Conservation (phyloP, 2,113 vertebrate genomes). For the Seriola rivoliana region DNA sequence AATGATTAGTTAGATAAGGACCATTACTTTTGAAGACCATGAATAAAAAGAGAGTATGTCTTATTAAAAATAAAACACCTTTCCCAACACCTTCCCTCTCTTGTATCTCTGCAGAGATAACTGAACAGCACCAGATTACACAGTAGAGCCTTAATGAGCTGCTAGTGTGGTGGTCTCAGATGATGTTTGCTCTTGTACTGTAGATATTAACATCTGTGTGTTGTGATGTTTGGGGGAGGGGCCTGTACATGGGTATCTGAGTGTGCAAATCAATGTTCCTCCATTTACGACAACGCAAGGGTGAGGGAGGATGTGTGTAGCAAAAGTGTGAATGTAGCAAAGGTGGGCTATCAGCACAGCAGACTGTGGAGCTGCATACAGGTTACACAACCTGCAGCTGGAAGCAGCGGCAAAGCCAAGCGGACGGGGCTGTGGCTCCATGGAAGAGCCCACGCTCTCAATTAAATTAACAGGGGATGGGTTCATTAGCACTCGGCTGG, state of each 20-base stretch:
- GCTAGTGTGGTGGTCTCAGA: background rate
- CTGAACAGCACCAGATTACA: constrained; percentile 30
- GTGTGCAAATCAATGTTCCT: constrained; percentile 19
- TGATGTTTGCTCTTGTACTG: constrained; percentile 20
- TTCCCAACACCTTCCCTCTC: constrained; percentile 15
- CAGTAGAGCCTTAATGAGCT: constrained; percentile 42
- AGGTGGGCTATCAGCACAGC: constrained; percentile 4
- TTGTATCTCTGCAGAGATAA: constrained; percentile 44
- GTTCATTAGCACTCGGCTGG: constrained; percentile 71
- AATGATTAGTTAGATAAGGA: constrained; percentile 37
- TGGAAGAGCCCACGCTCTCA: constrained; percentile 51
- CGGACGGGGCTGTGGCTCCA: constrained; percentile 34
- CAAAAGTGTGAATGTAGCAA: background rate
- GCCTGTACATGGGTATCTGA: constrained; percentile 31
- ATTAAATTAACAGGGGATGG: constrained; percentile 71
- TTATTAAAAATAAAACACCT: constrained; percentile 24
- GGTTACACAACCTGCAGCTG: constrained; percentile 63
- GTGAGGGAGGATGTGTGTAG: background rate
- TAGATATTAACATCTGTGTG: background rate
- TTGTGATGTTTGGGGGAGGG: constrained; percentile 11
- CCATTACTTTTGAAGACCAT: constrained; percentile 12
- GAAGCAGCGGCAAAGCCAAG: constrained; percentile 27
- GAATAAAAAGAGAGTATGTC: background rate
- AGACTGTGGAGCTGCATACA: constrained; percentile 8
- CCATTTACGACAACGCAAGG: background rate